Evolutionary conservation across 23 tunicate genomes (phyloP).

Genomic region (Oikopleura dioica): DNA sequence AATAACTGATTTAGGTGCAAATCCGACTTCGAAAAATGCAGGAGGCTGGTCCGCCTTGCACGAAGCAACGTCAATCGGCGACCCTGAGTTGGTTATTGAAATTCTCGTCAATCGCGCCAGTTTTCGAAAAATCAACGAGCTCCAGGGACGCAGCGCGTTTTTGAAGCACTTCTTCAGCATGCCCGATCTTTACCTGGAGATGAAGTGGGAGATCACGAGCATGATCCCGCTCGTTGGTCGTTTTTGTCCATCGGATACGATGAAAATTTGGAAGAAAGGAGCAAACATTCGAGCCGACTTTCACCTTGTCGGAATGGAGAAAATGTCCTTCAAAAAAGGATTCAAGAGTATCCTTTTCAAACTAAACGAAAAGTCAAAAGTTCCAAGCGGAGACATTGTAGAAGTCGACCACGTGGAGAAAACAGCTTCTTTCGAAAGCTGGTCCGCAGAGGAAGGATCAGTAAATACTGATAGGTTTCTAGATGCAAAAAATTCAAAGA

Average conservation of each 20-base stretch:
- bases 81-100: conserved; percentile 14
- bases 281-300: conserved; percentile 10
- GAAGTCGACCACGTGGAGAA: conserved; percentile 15
- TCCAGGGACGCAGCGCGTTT: conserved; percentile 3
- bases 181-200: conserved; percentile 14
- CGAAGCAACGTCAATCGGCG: conserved; percentile 17
- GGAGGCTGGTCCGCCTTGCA: conserved; percentile 18
- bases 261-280: conserved; percentile 16
- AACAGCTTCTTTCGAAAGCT: not conserved
- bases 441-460: not conserved
- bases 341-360: conserved; percentile 11
- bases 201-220: conserved; percentile 20
- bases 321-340: conserved; percentile 14
- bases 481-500: too few relatives aligned
- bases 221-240: conserved; percentile 14
- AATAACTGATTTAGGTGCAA: too few relatives aligned
- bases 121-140: not conserved
- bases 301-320: conserved; percentile 13
- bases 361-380: not conserved
- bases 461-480: not conserved
- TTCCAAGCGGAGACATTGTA: not conserved
- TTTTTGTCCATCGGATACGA: conserved; percentile 15
- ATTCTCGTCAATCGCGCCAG: conserved; percentile 13
- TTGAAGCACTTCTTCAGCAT: not conserved
- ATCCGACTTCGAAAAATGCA: conserved; percentile 4